These are phyloP conservation scores for Trachops cirrhosus DNA, from an alignment of 2,797 vertebrate species.

Conservation along the genomic window DNA sequence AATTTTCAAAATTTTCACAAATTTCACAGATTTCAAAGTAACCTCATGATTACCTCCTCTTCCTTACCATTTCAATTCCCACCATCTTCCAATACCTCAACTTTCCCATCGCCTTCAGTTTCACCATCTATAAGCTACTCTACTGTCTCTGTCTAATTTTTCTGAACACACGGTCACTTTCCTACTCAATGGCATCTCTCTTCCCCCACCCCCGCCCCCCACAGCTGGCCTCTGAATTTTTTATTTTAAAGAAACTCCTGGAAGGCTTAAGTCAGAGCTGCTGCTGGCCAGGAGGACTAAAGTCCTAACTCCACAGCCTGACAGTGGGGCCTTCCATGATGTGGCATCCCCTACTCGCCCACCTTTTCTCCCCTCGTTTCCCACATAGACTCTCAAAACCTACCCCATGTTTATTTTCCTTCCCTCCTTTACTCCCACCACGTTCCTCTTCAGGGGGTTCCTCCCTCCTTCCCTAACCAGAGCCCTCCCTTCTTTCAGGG, in stretches of 20 bases:
- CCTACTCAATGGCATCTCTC: background rate
- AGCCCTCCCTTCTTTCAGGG: background rate
- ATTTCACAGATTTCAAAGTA: background rate
- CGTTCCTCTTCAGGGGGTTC: background rate
- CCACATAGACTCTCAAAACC: background rate
- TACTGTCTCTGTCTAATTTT: background rate
- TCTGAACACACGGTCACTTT: background rate
- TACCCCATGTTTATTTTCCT: background rate
- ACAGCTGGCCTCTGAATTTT: background rate
- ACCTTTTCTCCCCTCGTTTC: background rate
- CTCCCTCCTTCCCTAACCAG: background rate
- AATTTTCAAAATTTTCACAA: background rate
- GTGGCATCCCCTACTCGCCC: background rate
- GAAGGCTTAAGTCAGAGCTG: background rate
- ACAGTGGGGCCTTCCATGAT: background rate
- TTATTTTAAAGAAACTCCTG: background rate
- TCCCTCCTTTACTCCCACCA: background rate
- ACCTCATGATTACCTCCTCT: background rate
- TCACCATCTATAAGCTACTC: background rate
- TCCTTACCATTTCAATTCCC: background rate
- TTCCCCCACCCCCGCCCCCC: rapidly evolving
- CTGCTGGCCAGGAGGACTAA: background rate
- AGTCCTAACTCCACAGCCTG: background rate
- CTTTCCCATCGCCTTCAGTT: background rate
- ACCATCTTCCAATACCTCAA: background rate